A percentile compares a stretch with the other conserved stretches of the same genome.
Conservation (phyloP, 2,797 vertebrate species). For the Nannoperca australis region DNA sequence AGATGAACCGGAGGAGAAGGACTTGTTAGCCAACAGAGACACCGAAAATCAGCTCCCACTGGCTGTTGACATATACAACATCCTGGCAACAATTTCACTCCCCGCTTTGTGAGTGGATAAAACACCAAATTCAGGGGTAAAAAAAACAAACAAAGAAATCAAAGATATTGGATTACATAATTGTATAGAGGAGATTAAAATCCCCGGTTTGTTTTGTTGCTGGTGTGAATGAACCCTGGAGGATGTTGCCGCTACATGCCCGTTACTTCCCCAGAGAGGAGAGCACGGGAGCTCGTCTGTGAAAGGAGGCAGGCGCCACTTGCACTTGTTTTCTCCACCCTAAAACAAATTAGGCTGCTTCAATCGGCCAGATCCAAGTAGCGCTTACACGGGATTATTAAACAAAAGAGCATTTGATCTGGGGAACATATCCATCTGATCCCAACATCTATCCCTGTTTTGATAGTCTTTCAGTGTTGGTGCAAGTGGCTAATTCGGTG, state of each 20-base stretch:
- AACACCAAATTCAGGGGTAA: not conserved
- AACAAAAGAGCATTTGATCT: constrained; percentile 31
- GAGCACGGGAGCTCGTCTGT: constrained; percentile 39
- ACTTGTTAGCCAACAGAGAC: constrained; percentile 42
- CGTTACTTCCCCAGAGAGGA: constrained; percentile 66
- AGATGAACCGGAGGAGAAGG: constrained; percentile 56
- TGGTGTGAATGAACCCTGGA: constrained; percentile 24
- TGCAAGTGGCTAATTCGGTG: constrained; percentile 17
- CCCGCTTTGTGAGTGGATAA: constrained; percentile 39
- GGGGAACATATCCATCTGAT: constrained; percentile 32
- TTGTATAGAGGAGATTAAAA: not conserved
- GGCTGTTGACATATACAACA: constrained; percentile 53
- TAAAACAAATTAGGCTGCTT: constrained; percentile 46
- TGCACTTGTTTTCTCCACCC: constrained; percentile 67
- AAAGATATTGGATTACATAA: constrained; percentile 17
- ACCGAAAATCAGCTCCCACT: constrained; percentile 38
- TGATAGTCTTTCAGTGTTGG: not conserved
- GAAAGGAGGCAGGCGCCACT: constrained; percentile 56
- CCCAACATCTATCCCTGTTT: constrained; percentile 1
- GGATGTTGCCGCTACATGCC: constrained; percentile 59
- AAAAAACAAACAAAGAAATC: not conserved
- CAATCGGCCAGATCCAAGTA: constrained; percentile 10
- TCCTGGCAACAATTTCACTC: constrained; percentile 35
- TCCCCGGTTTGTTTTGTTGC: constrained; percentile 13
- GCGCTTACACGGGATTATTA: constrained; percentile 47